A percentile compares a stretch with the other conserved stretches of the same genome.
Conservation (phyloP, 2,113 vertebrate species). For the Ceyx melanurus region DNA sequence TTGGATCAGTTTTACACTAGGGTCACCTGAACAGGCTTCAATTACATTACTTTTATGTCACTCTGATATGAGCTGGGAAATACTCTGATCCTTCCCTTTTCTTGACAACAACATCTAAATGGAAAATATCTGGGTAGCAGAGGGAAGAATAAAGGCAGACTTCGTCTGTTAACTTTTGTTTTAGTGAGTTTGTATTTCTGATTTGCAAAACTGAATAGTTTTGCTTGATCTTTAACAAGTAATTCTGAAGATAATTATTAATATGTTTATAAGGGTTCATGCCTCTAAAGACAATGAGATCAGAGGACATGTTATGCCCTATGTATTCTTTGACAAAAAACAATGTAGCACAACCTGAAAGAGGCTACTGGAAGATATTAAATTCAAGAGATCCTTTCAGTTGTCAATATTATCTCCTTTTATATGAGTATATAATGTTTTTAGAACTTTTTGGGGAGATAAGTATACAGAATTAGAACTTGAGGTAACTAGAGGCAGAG, state of each 20-base stretch:
- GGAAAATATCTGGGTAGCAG: neutral
- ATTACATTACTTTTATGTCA: neutral
- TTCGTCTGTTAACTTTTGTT: neutral
- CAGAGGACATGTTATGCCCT: neutral
- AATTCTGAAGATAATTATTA: neutral
- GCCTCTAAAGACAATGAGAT: neutral
- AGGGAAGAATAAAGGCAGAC: neutral
- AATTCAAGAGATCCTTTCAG: neutral
- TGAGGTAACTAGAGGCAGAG: neutral
- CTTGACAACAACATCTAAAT: neutral
- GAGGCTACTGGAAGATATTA: neutral
- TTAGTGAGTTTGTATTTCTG: neutral
- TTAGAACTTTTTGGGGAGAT: neutral
- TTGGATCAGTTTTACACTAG: neutral
- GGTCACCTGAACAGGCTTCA: neutral
- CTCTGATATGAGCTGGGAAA: neutral
- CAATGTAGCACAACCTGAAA: neutral
- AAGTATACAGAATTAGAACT: neutral
- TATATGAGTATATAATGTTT: neutral
- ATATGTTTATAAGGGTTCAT: neutral
- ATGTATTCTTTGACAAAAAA: neutral
- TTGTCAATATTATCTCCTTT: neutral
- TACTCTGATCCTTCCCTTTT: neutral
- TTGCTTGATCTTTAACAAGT: neutral
- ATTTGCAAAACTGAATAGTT: neutral